Base-by-base conservation (phyloP, 2,113 vertebrate species). In the Chamaetylas fuelleborni region DNA sequence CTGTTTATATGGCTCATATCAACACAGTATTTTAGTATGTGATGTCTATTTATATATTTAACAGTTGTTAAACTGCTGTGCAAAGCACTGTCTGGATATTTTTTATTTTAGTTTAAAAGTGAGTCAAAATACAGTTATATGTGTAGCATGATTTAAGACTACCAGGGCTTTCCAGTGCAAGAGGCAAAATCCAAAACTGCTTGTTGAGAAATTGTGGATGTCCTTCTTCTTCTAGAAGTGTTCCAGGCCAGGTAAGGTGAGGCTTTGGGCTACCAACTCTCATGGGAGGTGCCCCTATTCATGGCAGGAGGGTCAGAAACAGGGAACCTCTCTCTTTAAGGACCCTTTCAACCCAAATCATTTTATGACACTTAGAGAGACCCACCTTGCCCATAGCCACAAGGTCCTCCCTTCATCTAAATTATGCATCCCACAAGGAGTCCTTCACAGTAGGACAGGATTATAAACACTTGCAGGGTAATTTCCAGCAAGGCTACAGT, bases 91-190 rank as follows among this genome's bases (percentile, higher is more conserved):
- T 93, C 83, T 95, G 81, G 83, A 60, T 95, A 87, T 65, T 97
- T 97, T 91, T 95, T 86, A 89, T 87, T 95, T 85, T 45, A 93
- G 90, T 95, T 95, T 89, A 81, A 93, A 96, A 91, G 45, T 24
- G 40, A 93, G 91, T 84, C 81, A 92, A 93, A 93, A 89, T 82
- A 76, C 43, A 76, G 81, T 72, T 93, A 48, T 67, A 86, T 81
- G 47, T 77, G 43, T 43, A 34, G 40, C 64, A 34, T 71, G 64
- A 92, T 94, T 83, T 91, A 92, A 89, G 53, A 57, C 24, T 77
- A 38, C 3, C 36, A 22, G 6, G 36, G 26, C 9, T 76, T 79
- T 82, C 31, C 66, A 14, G 5, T 57, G 53, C 61, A 69, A 84
- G 94, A 81, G n/a, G n/a, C 50, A 73, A 83, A 94, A 8, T 29